phyloP scores from a whole-genome alignment of 2,888 invertebrate genomes.

The Drosophila birchii region DNA sequence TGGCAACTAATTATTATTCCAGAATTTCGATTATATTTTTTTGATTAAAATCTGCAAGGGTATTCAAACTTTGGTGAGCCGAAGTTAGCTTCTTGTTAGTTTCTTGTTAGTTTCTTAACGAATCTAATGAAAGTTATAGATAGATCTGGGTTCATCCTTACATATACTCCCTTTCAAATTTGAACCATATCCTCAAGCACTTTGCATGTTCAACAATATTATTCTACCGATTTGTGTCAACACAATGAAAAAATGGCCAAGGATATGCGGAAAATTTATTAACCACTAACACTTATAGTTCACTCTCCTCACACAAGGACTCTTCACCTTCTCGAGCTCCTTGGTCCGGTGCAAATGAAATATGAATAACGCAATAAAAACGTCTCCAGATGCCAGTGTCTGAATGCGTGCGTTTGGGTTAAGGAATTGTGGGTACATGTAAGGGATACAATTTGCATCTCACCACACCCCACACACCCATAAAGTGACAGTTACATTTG shows the following conservation, averaged over 20 bases:
- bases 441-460: constrained; percentile 39
- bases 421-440: constrained; percentile 2
- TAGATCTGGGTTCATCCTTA: too few species aligned
- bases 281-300: constrained; percentile 2
- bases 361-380: constrained; percentile 66
- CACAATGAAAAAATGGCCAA: constrained; percentile 2
- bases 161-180: too few species aligned
- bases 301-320: constrained; percentile 2
- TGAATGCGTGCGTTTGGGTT: neutral
- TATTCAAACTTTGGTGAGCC: too few species aligned
- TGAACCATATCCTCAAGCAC: too few species aligned
- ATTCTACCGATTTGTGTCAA: too few species aligned
- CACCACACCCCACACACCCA: constrained; percentile 38
- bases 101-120: too few species aligned
- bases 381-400: constrained; percentile 32
- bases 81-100: too few species aligned
- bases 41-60: too few species aligned
- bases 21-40: too few species aligned
- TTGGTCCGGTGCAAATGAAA: constrained; percentile 48
- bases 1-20: too few species aligned
- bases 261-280: constrained; percentile 21
- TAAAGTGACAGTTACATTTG: constrained; percentile 59
- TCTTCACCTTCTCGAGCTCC: neutral
- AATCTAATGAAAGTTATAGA: too few species aligned
- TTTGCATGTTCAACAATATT: too few species aligned